phyloP scores from a whole-genome alignment of 2,888 invertebrate species.

The Listrodromus nycthemerus region DNA sequence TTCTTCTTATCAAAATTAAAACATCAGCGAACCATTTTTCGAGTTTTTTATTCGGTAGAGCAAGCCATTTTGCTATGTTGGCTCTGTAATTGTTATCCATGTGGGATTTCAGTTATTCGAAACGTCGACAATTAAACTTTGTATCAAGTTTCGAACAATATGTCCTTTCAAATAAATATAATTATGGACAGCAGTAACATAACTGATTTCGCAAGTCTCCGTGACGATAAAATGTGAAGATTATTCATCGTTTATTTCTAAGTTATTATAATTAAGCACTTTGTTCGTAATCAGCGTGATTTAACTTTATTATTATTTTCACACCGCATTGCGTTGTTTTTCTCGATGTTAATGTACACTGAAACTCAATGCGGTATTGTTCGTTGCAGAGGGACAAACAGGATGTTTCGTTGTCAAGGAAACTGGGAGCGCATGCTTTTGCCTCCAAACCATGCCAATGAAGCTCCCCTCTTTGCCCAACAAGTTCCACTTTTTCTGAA shows the following conservation, averaged over 20 bases:
- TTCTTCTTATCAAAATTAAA: slow-evolving; percentile 71
- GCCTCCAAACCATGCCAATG: not conserved
- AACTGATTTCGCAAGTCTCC: not conserved
- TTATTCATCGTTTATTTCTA: not conserved
- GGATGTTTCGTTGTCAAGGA: slow-evolving; percentile 44
- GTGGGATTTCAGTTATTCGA: not conserved
- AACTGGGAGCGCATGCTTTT: slow-evolving; percentile 40
- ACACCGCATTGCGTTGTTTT: slow-evolving; percentile 10
- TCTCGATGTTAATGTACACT: slow-evolving; percentile 19
- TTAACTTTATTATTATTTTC: slow-evolving; percentile 7
- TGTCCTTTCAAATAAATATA: not conserved
- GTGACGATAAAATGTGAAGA: too few relatives aligned
- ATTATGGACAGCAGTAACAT: not conserved
- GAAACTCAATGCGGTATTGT: slow-evolving; percentile 7
- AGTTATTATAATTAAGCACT: not conserved
- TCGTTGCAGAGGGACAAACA: slow-evolving; percentile 18
- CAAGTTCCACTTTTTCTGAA: not conserved
- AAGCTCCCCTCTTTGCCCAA: not conserved
- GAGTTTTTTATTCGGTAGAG: slow-evolving; percentile 69
- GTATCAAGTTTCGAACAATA: not conserved
- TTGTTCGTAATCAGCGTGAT: not conserved
- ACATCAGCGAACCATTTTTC: slow-evolving; percentile 77
- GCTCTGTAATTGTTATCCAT: slow-evolving; percentile 79
- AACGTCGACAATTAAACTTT: not conserved
- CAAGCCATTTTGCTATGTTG: slow-evolving; percentile 80